These are phyloP conservation scores for Streptopelia turtur DNA, from an alignment of 2,797 vertebrate genomes.

Conservation along the genomic window DNA sequence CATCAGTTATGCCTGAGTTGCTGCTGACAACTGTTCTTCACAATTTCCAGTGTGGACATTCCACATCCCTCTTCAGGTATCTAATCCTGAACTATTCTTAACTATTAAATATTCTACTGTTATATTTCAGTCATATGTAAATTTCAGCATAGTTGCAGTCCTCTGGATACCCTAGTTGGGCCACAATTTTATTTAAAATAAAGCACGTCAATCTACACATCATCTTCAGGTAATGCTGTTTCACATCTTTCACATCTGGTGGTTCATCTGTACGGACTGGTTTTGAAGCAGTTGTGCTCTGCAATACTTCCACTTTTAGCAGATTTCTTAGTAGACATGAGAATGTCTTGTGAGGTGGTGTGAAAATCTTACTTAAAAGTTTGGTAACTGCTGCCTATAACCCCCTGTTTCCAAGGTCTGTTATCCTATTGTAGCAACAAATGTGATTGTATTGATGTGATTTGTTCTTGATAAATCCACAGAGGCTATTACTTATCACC, in stretches of 20 bases:
- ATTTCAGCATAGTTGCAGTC: neutral
- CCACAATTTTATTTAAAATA: neutral
- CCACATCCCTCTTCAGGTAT: neutral
- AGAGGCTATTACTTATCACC: neutral
- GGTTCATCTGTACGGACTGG: neutral
- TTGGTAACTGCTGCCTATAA: neutral
- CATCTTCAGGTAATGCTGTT: neutral
- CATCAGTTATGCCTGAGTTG: neutral
- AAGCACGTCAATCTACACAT: neutral
- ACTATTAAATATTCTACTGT: neutral
- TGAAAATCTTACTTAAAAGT: neutral
- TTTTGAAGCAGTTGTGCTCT: neutral
- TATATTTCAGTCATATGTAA: neutral
- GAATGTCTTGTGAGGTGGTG: neutral
- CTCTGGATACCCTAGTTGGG: neutral
- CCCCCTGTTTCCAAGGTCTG: neutral
- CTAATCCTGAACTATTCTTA: neutral
- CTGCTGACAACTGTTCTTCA: neutral
- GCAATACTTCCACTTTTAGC: neutral
- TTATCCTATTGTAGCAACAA: neutral
- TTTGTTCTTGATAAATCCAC: conserved; percentile 5
- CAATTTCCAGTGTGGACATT: neutral
- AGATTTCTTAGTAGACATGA: neutral
- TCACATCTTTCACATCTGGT: neutral
- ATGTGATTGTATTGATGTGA: neutral